Percentiles rank a stretch among this genome's conserved stretches.
These are phyloP conservation scores for Avahi laniger DNA, from an alignment of 2,797 vertebrate genomes.

Conservation along the genomic window DNA sequence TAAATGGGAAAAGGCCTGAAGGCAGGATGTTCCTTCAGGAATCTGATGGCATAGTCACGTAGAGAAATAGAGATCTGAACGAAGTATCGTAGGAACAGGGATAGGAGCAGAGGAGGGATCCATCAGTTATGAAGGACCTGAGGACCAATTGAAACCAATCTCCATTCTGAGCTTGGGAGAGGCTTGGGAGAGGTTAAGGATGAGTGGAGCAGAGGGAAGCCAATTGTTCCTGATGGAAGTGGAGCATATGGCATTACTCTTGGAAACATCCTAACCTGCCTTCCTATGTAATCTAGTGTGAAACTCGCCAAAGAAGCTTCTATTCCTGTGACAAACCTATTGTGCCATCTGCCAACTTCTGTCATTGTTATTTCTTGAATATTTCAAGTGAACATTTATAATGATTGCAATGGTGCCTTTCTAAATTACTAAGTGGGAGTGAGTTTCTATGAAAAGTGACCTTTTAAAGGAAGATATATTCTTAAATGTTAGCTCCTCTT, in stretches of 20 bases:
- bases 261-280: neutral
- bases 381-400: conserved; percentile 60
- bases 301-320: conserved; percentile 17
- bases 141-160: neutral
- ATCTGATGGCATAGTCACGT: neutral
- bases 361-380: conserved; percentile 40
- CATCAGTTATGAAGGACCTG: neutral
- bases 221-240: neutral
- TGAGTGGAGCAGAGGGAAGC: neutral
- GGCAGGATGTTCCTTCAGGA: neutral
- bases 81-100: neutral
- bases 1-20: neutral
- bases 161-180: neutral
- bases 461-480: conserved; percentile 60
- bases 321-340: neutral
- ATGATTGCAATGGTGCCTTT: conserved; percentile 50
- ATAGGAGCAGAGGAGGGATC: neutral
- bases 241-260: neutral
- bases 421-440: conserved; percentile 61
- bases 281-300: neutral
- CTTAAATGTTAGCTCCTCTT: conserved; percentile 65
- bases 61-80: neutral
- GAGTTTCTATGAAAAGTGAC: conserved; percentile 66
- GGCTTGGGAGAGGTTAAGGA: neutral
- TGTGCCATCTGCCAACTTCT: neutral